Conservation (phyloP, 1,140 invertebrate species). For the Musca vetustissima region DNA sequence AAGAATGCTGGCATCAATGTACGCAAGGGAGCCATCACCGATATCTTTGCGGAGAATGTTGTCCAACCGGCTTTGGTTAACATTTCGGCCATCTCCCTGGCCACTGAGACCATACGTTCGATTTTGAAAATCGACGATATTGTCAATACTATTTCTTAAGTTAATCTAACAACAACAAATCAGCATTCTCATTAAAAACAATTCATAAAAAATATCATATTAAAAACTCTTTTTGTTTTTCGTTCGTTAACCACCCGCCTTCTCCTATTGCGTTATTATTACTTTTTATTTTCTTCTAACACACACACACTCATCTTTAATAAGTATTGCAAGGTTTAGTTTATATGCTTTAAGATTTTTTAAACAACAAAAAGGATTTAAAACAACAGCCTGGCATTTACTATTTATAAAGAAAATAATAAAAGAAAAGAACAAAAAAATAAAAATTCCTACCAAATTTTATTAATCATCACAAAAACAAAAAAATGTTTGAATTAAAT, state of each 20-base stretch:
- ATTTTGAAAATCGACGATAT: slow-evolving; percentile 99
- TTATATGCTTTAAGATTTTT: no score
- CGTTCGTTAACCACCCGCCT: neutral
- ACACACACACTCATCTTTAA: no score
- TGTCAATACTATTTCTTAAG: slow-evolving; percentile 59
- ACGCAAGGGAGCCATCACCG: slow-evolving; percentile 91
- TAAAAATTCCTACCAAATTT: no score
- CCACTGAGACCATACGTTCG: slow-evolving; percentile 95
- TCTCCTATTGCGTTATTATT: neutral
- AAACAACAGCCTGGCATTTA: slow-evolving; percentile 2
- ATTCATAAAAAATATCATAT: slow-evolving; percentile 12
- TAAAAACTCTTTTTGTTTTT: neutral
- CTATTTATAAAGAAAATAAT: neutral
- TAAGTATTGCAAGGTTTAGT: no score
- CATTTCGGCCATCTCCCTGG: slow-evolving; percentile 88
- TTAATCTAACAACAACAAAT: slow-evolving; percentile 8
- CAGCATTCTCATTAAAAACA: slow-evolving; percentile 3
- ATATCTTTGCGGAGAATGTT: slow-evolving; percentile 97
- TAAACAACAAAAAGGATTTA: no score
- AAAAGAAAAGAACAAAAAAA: no score
- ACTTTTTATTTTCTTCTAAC: neutral
- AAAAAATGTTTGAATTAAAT: slow-evolving; percentile 11
- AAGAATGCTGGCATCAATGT: slow-evolving; percentile 94
- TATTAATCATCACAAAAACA: neutral
- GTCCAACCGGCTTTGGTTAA: slow-evolving; percentile 96